phyloP scores from a whole-genome alignment of 2,797 vertebrate genomes.

The Poecilia picta region DNA sequence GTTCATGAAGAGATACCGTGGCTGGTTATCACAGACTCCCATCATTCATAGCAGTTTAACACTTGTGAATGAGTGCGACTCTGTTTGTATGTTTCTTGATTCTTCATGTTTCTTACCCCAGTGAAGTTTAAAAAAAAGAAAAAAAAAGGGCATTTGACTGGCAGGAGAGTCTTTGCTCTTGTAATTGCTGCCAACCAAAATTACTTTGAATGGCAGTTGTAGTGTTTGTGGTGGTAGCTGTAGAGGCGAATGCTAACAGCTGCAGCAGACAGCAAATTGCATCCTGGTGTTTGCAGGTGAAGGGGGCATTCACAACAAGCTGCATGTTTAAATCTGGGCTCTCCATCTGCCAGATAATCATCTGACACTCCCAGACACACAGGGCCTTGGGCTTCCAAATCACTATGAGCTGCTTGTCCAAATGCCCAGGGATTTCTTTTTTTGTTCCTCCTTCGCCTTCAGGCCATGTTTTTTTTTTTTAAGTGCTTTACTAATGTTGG shows the following conservation, averaged over 20 bases:
- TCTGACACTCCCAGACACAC: conserved; percentile 60
- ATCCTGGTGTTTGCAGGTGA: conserved; percentile 19
- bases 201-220: conserved; percentile 23
- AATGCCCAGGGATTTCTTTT: conserved; percentile 48
- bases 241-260: conserved; percentile 32
- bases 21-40: neutral
- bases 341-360: conserved; percentile 70
- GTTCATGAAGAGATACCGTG: too few species aligned
- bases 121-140: conserved; percentile 14
- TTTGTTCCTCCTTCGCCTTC: conserved; percentile 38
- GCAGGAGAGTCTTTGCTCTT: conserved; percentile 33
- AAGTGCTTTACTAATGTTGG: conserved; percentile 74
- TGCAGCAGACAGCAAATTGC: conserved; percentile 45
- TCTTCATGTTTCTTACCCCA: neutral
- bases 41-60: neutral
- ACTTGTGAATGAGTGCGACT: neutral
- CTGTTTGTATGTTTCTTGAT: conserved; percentile 1
- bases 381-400: conserved; percentile 42
- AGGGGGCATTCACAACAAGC: conserved; percentile 49
- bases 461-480: conserved; percentile 42
- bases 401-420: conserved; percentile 43
- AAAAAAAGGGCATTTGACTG: conserved; percentile 53
- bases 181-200: conserved; percentile 1
- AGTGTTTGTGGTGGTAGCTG: conserved; percentile 12
- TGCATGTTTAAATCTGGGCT: conserved; percentile 54